A percentile compares a stretch with the other conserved stretches of the same genome.
Conservation (phyloP, 1,140 invertebrate genomes). For the Drosophila trapezifrons region DNA sequence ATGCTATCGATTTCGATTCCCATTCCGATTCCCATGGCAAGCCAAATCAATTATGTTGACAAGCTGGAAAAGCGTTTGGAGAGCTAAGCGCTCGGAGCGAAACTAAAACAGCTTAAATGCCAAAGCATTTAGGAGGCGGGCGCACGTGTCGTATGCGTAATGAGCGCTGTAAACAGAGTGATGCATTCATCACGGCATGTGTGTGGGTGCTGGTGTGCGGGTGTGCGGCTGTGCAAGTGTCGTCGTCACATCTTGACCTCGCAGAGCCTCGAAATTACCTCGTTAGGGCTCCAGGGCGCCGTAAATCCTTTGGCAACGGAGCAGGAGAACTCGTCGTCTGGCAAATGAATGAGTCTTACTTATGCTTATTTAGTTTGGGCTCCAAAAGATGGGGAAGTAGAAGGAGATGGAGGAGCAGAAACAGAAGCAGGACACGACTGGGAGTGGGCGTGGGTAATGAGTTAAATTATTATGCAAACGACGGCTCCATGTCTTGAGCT, state of each 20-base stretch:
- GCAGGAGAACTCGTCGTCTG: slow-evolving; percentile 27
- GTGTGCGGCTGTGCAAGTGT: slow-evolving; percentile 20
- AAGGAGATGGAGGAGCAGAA: not conserved
- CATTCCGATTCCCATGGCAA: slow-evolving; percentile 5
- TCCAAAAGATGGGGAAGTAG: slow-evolving; percentile 13
- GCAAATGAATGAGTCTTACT: slow-evolving; percentile 61
- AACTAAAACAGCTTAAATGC: slow-evolving; percentile 25
- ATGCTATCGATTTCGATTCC: slow-evolving; percentile 18
- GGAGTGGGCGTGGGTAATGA: slow-evolving; percentile 52
- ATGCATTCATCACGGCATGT: slow-evolving; percentile 27
- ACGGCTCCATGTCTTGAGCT: slow-evolving; percentile 55
- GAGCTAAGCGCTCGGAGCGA: slow-evolving; percentile 3
- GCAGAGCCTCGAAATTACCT: slow-evolving; percentile 43
- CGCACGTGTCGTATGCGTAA: slow-evolving; percentile 49
- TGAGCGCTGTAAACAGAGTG: slow-evolving; percentile 26
- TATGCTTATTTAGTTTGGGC: slow-evolving; percentile 70
- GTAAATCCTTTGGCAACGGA: slow-evolving; percentile 37
- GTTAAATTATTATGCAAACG: slow-evolving; percentile 82
- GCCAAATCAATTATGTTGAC: slow-evolving; percentile 46
- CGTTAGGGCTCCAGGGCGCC: slow-evolving; percentile 45
- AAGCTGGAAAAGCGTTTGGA: slow-evolving; percentile 1
- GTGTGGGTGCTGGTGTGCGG: slow-evolving; percentile 1
- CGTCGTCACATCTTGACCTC: slow-evolving; percentile 47
- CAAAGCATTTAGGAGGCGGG: slow-evolving; percentile 23
- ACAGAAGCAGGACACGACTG: not conserved